Conservation (phyloP, 2,888 invertebrate species). For the Tinea semifulvella region DNA sequence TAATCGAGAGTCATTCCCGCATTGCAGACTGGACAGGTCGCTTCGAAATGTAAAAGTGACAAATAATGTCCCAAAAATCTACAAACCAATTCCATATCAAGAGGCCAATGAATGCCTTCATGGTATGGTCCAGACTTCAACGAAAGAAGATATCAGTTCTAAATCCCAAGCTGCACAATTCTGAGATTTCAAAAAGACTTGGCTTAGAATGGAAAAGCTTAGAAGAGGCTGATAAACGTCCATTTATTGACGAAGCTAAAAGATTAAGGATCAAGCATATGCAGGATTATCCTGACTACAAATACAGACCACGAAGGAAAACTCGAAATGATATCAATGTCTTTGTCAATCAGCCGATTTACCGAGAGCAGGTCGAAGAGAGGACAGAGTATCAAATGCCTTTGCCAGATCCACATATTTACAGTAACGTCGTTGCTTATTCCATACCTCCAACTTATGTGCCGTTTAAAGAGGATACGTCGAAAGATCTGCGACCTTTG, state of each 20-base stretch:
- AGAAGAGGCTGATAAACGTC: conserved; percentile 80
- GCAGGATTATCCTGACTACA: conserved; percentile 78
- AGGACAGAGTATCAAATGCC: conserved; percentile 33
- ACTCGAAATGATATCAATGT: conserved; percentile 55
- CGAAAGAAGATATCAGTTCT: conserved; percentile 84
- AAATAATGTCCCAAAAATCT: conserved; percentile 25
- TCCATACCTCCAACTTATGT: conserved; percentile 42
- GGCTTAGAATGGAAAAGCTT: conserved; percentile 88
- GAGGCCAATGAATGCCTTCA: conserved; percentile 98
- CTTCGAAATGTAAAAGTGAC: not conserved
- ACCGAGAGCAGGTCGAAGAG: conserved; percentile 44
- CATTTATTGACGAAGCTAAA: conserved; percentile 91
- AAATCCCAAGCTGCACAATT: conserved; percentile 82
- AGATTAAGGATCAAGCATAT: conserved; percentile 75
- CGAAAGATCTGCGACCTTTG: conserved; percentile 46
- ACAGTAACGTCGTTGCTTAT: conserved; percentile 55
- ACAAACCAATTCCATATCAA: conserved; percentile 79
- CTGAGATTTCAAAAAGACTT: conserved; percentile 82
- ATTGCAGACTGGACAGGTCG: conserved; percentile 28
- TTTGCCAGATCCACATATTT: conserved; percentile 47
- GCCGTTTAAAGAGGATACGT: conserved; percentile 44
- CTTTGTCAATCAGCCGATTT: conserved; percentile 30
- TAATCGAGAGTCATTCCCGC: conserved; percentile 48
- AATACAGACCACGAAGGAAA: conserved; percentile 72
- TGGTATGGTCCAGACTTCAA: conserved; percentile 96